Conservation (phyloP, 2,888 invertebrate genomes). For the Melolontha melolontha region DNA sequence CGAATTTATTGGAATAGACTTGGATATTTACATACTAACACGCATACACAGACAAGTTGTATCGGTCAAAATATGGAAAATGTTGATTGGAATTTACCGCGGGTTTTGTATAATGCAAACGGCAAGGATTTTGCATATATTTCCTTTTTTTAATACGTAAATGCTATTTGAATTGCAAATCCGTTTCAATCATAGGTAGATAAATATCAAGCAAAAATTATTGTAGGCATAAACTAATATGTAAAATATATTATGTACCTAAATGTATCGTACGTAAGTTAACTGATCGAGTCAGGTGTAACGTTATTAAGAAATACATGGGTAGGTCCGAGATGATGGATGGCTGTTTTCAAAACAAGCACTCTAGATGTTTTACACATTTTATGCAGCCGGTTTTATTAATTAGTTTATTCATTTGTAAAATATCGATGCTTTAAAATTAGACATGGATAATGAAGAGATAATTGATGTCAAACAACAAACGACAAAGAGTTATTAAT, state of each 20-base stretch:
- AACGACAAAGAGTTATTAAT: conserved; percentile 29
- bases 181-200: not conserved
- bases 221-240: not conserved
- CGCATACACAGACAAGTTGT: not conserved
- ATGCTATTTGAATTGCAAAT: conserved; percentile 1
- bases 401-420: conserved; percentile 38
- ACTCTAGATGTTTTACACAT: conserved; percentile 18
- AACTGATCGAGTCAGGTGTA: not conserved
- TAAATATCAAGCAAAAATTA: not conserved
- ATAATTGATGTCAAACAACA: conserved; percentile 37
- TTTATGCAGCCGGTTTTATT: conserved; percentile 17
- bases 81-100: not conserved
- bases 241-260: not conserved
- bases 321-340: conserved; percentile 7
- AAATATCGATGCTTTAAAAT: conserved; percentile 12
- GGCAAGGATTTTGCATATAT: not conserved
- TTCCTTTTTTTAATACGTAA: not conserved
- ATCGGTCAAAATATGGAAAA: not conserved
- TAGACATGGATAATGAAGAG: conserved; percentile 28
- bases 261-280: not conserved
- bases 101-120: no score
- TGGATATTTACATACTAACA: not conserved
- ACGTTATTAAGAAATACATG: conserved; percentile 1
- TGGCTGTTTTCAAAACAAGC: conserved; percentile 11
- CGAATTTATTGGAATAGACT: not conserved